Evolutionary conservation across 2,888 invertebrate genomes (phyloP).

Genomic region (Panorpa germanica): DNA sequence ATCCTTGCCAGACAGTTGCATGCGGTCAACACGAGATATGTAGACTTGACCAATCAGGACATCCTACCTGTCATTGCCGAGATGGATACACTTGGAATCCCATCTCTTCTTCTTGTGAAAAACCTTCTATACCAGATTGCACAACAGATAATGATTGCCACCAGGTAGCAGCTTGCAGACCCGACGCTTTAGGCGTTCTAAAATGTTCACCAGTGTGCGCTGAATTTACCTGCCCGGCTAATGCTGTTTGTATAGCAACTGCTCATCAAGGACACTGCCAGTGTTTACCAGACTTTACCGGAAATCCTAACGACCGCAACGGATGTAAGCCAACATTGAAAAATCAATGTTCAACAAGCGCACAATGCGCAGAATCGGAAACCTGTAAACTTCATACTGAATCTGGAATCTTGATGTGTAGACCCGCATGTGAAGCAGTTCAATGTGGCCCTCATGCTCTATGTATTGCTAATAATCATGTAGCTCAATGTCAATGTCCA

Average conservation of each 20-base stretch:
- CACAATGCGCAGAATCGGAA: conserved; percentile 68
- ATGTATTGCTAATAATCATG: conserved; percentile 78
- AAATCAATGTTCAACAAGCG: conserved; percentile 60
- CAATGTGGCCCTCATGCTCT: conserved; percentile 73
- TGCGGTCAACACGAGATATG: conserved; percentile 74
- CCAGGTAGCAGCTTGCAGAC: conserved; percentile 48
- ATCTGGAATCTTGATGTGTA: conserved; percentile 42
- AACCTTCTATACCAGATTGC: conserved; percentile 74
- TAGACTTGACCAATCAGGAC: conserved; percentile 39
- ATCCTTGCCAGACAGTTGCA: conserved; percentile 61
- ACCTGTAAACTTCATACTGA: conserved; percentile 42
- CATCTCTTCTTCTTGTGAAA: conserved; percentile 60
- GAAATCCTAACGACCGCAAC: conserved; percentile 76
- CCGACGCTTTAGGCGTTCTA: conserved; percentile 69
- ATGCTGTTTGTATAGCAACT: conserved; percentile 59
- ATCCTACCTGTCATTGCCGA: conserved; percentile 62
- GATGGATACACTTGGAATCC: conserved; percentile 71
- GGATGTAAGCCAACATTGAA: conserved; percentile 60
- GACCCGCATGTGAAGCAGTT: conserved; percentile 56
- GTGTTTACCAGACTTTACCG: conserved; percentile 65
- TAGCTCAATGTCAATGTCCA: conserved; percentile 77
- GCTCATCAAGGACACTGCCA: conserved; percentile 63
- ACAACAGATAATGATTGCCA: conserved; percentile 49
- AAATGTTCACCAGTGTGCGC: conserved; percentile 65
- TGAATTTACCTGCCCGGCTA: conserved; percentile 66